A percentile compares a stretch with the other conserved stretches of the same genome.
Conservation (phyloP, 2,113 vertebrate genomes). For the Cyphomyrus discorhynchus region DNA sequence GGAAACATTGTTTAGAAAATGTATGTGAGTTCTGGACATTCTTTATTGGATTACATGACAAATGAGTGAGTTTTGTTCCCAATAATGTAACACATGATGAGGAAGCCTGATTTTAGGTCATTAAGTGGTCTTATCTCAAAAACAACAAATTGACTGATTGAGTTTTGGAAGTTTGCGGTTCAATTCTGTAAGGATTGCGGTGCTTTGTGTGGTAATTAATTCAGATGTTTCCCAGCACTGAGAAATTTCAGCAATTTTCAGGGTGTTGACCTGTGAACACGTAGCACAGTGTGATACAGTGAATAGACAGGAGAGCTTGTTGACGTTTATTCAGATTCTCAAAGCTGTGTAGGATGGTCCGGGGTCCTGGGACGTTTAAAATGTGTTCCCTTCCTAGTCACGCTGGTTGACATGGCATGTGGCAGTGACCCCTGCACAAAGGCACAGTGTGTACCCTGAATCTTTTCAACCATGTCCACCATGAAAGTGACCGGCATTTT, state of each 20-base stretch:
- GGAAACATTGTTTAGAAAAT: not conserved
- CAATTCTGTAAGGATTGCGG: not conserved
- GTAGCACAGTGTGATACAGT: not conserved
- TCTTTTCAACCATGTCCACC: not conserved
- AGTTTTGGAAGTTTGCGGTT: not conserved
- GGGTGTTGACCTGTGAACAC: conserved; percentile 11
- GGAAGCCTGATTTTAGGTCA: not conserved
- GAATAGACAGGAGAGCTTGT: not conserved
- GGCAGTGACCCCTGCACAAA: not conserved
- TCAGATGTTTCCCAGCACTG: not conserved
- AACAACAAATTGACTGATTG: not conserved
- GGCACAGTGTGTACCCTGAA: not conserved
- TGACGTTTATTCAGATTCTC: not conserved
- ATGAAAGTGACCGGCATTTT: not conserved
- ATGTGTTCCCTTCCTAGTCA: conserved; percentile 5
- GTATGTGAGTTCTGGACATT: not conserved
- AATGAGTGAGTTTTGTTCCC: not conserved
- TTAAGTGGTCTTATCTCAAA: not conserved
- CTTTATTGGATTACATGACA: not conserved
- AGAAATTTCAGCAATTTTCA: conserved; percentile 15
- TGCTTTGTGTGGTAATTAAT: not conserved
- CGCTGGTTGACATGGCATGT: not conserved
- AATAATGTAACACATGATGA: not conserved
- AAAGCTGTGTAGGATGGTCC: not conserved
- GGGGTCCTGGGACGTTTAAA: not conserved